Evolutionary conservation across 2,888 invertebrate genomes (phyloP), one percentile per base, ranked within the genome.

Genomic region (Melitaea athalia): DNA sequence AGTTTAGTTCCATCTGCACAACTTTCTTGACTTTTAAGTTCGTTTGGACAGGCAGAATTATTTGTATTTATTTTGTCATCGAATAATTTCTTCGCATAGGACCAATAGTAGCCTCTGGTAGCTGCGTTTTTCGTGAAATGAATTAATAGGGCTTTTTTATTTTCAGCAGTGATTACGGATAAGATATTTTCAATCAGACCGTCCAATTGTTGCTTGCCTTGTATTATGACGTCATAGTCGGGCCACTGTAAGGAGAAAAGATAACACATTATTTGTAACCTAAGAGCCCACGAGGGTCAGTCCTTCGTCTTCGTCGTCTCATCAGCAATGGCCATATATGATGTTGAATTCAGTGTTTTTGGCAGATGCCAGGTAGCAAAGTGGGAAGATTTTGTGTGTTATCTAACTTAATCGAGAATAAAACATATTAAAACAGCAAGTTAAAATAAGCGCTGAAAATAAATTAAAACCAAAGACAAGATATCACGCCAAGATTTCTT

Each of bases 91-190:
- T 68, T 67, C 10, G 87, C 83, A 62, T 71, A 76, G 5, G 85
- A 72, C 88, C 89, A 87, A 68, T 82, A 82, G 79, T 82, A 84
- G 0, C 88, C 88, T 0, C 65, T 38, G 0, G 64, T 17, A 0
- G 72, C 74, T 0, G 85, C 80, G 1, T 45, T 71, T 15, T 65
- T 72, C 0, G 67, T 3, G 3, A 83, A 53, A 2, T 38, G 10
- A 0, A 31, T 3, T 0, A 71, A 47, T 0, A 84, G 15, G 0
- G 12, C 43, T 0, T 50, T 52, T 15, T 75, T 72, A 1, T 66
- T 57, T 0, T 71, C 69, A 0, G 17, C 11, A 0, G 75, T 64
- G 3, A 75, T 73, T 8, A 73, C 78, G 0, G 49, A 47, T 0
- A 79, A 53, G 5, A 84, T 76, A 24, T 77, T 84, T 2, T 71